Percentiles rank a stretch among this genome's conserved stretches.
Evolutionary conservation across 2,888 invertebrate genomes (phyloP).

Genomic region (Malacosoma neustria): DNA sequence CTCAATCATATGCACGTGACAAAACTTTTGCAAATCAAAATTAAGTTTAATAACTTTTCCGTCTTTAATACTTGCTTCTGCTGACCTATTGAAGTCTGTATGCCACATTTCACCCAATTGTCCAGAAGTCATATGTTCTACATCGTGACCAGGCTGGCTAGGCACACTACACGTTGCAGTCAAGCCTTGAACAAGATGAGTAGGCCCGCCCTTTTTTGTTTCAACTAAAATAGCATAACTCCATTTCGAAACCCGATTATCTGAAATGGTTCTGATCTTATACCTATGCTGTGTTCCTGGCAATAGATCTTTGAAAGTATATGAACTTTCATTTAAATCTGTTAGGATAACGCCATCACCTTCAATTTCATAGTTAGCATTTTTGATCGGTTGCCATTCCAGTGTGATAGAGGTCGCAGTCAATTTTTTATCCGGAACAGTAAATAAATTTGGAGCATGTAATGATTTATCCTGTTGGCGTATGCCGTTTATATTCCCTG

Average conservation of each 20-base stretch:
- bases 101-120: slow-evolving; percentile 32
- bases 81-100: slow-evolving; percentile 28
- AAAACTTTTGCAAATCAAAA: slow-evolving; percentile 31
- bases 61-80: slow-evolving; percentile 18
- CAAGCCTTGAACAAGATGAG: slow-evolving; percentile 29
- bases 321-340: slow-evolving; percentile 29
- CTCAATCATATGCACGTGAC: slow-evolving; percentile 37
- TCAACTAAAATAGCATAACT: slow-evolving; percentile 31
- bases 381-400: slow-evolving; percentile 30
- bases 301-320: slow-evolving; percentile 35
- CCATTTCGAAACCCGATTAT: slow-evolving; percentile 45
- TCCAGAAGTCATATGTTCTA: slow-evolving; percentile 29
- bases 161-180: slow-evolving; percentile 33
- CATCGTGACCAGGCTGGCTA: slow-evolving; percentile 30
- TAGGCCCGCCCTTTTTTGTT: slow-evolving; percentile 32
- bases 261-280: slow-evolving; percentile 38
- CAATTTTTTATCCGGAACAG: slow-evolving; percentile 21
- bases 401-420: slow-evolving; percentile 33
- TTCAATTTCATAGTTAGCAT: slow-evolving; percentile 46
- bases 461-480: slow-evolving; percentile 18
- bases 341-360: slow-evolving; percentile 43
- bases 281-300: slow-evolving; percentile 36
- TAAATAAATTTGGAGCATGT: slow-evolving; percentile 26
- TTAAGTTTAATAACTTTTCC: slow-evolving; percentile 26
- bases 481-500: slow-evolving; percentile 27